phyloP scores from a whole-genome alignment of 2,888 invertebrate genomes.

The Macrosoma leucophasiata region DNA sequence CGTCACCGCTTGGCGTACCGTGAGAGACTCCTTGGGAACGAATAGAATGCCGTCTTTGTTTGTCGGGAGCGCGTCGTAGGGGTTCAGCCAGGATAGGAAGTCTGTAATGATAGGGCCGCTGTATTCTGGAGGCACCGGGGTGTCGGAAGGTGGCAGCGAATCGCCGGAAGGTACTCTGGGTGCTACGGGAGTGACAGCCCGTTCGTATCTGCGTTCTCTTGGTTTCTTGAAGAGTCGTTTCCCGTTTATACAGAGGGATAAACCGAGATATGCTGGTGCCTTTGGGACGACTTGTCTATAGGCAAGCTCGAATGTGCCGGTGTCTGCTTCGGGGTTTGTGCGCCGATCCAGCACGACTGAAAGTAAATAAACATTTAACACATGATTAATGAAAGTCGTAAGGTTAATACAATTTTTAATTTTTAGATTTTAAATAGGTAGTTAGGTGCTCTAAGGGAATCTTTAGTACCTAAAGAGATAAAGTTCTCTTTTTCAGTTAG shows the following conservation, averaged over 20 bases:
- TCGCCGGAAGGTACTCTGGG: constrained; percentile 48
- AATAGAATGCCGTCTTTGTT: constrained; percentile 56
- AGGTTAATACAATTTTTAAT: too few species aligned
- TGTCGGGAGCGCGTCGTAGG: constrained; percentile 55
- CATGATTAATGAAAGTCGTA: too few species aligned
- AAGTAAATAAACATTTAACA: constrained; percentile 39
- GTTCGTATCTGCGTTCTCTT: constrained; percentile 57
- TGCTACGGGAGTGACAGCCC: constrained; percentile 41
- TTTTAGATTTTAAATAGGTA: too few species aligned
- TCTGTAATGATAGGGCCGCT: constrained; percentile 81
- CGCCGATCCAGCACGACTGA: constrained; percentile 87
- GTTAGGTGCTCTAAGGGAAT: too few species aligned
- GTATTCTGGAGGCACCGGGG: constrained; percentile 65
- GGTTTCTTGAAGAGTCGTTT: constrained; percentile 74
- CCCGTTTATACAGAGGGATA: constrained; percentile 81
- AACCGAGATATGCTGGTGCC: constrained; percentile 87
- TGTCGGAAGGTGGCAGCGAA: constrained; percentile 36
- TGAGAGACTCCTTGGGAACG: constrained; percentile 50
- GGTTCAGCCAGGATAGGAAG: constrained; percentile 79
- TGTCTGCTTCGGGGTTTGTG: constrained; percentile 82
- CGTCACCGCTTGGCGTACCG: constrained; percentile 69
- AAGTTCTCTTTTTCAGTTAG: too few species aligned
- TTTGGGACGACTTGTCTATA: constrained; percentile 86
- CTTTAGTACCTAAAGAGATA: too few species aligned
- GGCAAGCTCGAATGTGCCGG: constrained; percentile 87